Base-by-base conservation (phyloP, 2,888 invertebrate species). In the Ecdyonurus torrentis region DNA sequence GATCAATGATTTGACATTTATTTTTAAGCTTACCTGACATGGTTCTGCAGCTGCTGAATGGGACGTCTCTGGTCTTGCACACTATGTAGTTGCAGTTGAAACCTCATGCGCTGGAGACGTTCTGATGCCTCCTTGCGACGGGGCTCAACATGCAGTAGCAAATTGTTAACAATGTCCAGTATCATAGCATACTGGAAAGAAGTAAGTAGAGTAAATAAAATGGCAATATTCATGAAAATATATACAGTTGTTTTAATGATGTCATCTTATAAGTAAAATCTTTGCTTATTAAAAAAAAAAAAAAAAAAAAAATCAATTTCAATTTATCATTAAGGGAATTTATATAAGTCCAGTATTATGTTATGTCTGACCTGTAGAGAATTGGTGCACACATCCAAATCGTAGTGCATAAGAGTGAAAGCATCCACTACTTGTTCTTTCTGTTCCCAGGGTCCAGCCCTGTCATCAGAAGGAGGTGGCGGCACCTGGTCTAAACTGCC, bases 341-440 rank as follows among this genome's bases (percentile, higher is more conserved):
- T 55, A 2, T 23, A n/a, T n/a, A n/a, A n/a, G n/a, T n/a, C n/a
- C n/a, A n/a, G n/a, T n/a, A n/a, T n/a, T n/a, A n/a, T n/a, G n/a
- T n/a, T n/a, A n/a, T n/a, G n/a, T n/a, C 62, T 23, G 10, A 87
- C 87, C 78, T 88, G 89, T 67, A 91, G 73, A 0, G 94, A 93
- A 78, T 96, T 97, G 55, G 96, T 95, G 78, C 92, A 94, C n/a
- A 96, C 94, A 73, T 97, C 95, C 50, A 99, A 81, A 77, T 98
- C 98, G 73, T 99, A 93, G 78, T 99, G 99, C 86, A 97, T 94
- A 60, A 99, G 79, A 0, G 96, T 97, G 74, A 99, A 96, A 1
- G 95, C 93, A 78, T 99, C 97, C 59, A 94, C 93, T 1, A 94
- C 92, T 65, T 89, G 89, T 69, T 90, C 88, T 67, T 85, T 81